phyloP scores from a whole-genome alignment of 2,797 vertebrate species.

The Thripadectes ignobilis region DNA sequence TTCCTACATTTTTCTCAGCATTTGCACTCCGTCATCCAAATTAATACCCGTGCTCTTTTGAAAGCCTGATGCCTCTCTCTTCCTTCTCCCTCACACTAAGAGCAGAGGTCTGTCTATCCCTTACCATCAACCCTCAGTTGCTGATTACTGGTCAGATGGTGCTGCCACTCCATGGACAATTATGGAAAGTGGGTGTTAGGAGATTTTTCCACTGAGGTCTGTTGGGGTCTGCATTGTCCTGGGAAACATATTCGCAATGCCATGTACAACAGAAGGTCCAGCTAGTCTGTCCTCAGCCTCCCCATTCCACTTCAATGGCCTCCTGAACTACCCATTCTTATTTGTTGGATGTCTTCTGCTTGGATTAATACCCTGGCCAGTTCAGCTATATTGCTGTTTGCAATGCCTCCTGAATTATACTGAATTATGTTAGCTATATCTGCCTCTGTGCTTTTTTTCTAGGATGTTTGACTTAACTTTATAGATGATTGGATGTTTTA shows the following conservation, averaged over 20 bases:
- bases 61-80: neutral
- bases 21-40: neutral
- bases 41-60: neutral
- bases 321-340: neutral
- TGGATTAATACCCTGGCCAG: neutral
- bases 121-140: neutral
- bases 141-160: neutral
- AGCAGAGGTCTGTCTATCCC: fast-evolving
- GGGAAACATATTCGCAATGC: neutral
- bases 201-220: neutral
- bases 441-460: neutral
- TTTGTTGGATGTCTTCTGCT: neutral
- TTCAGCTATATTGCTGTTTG: neutral
- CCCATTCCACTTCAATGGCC: neutral
- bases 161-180: neutral
- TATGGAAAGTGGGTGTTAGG: neutral
- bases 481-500: neutral
- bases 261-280: neutral
- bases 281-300: neutral
- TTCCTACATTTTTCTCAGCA: neutral
- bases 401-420: neutral
- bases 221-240: neutral
- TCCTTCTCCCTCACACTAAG: neutral
- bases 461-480: neutral
- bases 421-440: neutral